Evolutionary conservation across 1,140 invertebrate genomes (phyloP).

Genomic region (Listronotus bonariensis): DNA sequence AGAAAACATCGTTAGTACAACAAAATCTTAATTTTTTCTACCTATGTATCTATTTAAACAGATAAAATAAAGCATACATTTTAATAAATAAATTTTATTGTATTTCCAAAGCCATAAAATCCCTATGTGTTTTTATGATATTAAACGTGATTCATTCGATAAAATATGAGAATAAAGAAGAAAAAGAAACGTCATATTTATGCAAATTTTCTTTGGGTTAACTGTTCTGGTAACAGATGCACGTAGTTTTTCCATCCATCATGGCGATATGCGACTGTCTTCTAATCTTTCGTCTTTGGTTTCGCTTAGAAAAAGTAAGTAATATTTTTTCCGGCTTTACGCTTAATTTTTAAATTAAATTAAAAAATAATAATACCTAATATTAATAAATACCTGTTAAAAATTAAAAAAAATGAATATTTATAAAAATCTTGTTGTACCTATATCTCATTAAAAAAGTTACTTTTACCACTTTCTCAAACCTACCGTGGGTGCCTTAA

Average conservation of each 20-base stretch:
- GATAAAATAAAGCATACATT: constrained; percentile 21
- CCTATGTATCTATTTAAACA: too few species aligned
- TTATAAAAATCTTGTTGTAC: too few species aligned
- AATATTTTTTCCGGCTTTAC: constrained; percentile 10
- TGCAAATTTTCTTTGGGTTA: constrained; percentile 20
- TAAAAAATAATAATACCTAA: too few species aligned
- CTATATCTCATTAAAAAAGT: too few species aligned
- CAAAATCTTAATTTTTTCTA: too few species aligned
- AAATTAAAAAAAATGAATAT: too few species aligned
- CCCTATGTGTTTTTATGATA: constrained; percentile 32
- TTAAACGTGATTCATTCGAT: constrained; percentile 36
- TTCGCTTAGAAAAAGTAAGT: constrained; percentile 22
- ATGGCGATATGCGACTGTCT: constrained; percentile 24
- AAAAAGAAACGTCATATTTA: constrained; percentile 34
- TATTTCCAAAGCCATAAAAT: constrained; percentile 29
- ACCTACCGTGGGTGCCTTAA: too few species aligned
- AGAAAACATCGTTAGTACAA: too few species aligned
- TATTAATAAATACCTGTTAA: too few species aligned
- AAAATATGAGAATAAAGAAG: constrained; percentile 18
- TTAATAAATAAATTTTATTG: constrained; percentile 37
- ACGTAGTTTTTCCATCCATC: constrained; percentile 35
- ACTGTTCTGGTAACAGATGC: constrained; percentile 32
- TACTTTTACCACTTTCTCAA: too few species aligned
- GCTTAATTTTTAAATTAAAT: too few species aligned
- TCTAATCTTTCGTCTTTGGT: constrained; percentile 25